Conservation (phyloP, 2,888 invertebrate species). For the Cataglyphis rosenhaueri region DNA sequence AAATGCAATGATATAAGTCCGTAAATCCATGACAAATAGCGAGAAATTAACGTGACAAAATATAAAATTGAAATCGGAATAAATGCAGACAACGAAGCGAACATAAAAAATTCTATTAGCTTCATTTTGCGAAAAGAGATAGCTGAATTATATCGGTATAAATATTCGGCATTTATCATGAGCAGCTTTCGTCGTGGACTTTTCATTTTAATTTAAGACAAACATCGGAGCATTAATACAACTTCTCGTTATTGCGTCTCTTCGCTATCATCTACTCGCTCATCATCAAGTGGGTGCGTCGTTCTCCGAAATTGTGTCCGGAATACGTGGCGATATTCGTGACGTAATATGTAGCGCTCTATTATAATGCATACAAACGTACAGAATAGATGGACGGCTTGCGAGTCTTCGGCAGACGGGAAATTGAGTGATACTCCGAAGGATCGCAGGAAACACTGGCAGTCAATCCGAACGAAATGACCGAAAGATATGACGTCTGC, state of each 20-base stretch:
- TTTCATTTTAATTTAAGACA: constrained; percentile 13
- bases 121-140: neutral
- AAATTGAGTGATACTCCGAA: constrained; percentile 60
- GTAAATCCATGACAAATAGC: constrained; percentile 17
- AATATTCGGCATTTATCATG: constrained; percentile 18
- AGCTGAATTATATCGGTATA: constrained; percentile 6
- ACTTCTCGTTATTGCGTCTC: constrained; percentile 38
- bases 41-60: neutral
- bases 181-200: constrained; percentile 2
- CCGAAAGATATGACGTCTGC: constrained; percentile 34
- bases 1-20: neutral
- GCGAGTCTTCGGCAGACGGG: constrained; percentile 59
- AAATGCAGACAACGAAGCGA: neutral
- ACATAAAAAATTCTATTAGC: constrained; percentile 30
- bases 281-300: constrained; percentile 54
- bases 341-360: constrained; percentile 51
- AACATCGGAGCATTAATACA: constrained; percentile 46
- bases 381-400: constrained; percentile 54
- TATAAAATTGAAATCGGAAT: neutral
- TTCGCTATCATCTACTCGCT: constrained; percentile 42
- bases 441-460: constrained; percentile 54
- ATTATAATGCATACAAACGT: constrained; percentile 65
- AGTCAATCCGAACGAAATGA: constrained; percentile 31
- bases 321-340: constrained; percentile 31
- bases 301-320: constrained; percentile 37